phyloP scores from a whole-genome alignment of 2,113 vertebrate genomes.

The Gasterosteus nipponicus region DNA sequence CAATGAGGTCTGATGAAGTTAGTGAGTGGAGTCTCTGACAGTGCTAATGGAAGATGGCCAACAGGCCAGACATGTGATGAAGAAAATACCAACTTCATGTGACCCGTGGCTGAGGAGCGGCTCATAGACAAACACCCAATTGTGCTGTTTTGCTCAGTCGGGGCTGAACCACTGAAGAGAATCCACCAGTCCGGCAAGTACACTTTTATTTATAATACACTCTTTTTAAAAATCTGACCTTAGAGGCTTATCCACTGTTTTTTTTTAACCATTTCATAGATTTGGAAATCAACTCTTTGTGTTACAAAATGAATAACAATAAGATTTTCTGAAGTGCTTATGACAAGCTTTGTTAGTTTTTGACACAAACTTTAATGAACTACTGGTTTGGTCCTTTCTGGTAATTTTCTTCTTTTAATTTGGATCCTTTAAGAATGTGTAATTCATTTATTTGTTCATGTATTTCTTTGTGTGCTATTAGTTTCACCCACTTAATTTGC shows the following conservation, averaged over 20 bases:
- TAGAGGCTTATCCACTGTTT: background rate
- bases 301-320: background rate
- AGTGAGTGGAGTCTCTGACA: slow-evolving; percentile 40
- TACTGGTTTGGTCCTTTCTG: background rate
- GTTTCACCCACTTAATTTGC: background rate
- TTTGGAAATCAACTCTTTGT: background rate
- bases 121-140: slow-evolving; percentile 66
- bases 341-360: background rate
- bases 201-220: background rate
- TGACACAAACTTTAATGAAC: background rate
- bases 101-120: slow-evolving; percentile 76
- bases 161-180: slow-evolving; percentile 37
- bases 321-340: background rate
- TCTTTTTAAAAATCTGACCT: background rate
- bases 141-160: slow-evolving; percentile 70
- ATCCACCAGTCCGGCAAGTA: slow-evolving; percentile 68
- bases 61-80: slow-evolving; percentile 79
- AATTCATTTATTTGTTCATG: background rate
- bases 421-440: background rate
- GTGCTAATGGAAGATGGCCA: slow-evolving; percentile 54
- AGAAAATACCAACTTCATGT: slow-evolving; percentile 80
- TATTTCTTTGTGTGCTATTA: background rate
- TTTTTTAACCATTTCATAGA: background rate
- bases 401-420: background rate
- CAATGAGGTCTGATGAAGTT: slow-evolving; percentile 48